These are phyloP conservation scores for Drosophila anomalata DNA, from an alignment of 2,888 invertebrate species.

Conservation along the genomic window DNA sequence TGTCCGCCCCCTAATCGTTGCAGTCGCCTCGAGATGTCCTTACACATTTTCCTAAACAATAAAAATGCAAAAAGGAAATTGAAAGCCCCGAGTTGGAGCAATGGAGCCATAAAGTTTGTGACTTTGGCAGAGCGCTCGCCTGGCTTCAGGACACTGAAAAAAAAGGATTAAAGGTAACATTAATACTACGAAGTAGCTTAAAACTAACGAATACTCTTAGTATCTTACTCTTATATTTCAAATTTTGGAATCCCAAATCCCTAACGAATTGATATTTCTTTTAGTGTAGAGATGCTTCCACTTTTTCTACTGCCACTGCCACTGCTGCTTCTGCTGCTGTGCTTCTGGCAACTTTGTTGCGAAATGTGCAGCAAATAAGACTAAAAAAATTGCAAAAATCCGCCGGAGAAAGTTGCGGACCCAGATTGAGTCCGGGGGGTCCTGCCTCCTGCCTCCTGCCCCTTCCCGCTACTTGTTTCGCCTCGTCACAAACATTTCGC, in stretches of 20 bases:
- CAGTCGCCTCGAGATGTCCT: constrained; percentile 49
- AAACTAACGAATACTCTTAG: neutral
- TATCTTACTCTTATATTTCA: neutral
- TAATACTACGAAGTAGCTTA: neutral
- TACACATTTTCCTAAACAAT: constrained; percentile 43
- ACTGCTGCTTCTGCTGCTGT: constrained; percentile 18
- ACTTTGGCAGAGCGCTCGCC: constrained; percentile 48
- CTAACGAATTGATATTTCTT: neutral
- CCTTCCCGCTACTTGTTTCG: constrained; percentile 34
- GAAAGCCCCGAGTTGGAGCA: constrained; percentile 54
- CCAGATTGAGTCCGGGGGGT: constrained; percentile 10
- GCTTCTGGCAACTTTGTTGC: constrained; percentile 58
- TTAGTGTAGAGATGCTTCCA: neutral
- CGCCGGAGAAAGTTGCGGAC: constrained; percentile 37
- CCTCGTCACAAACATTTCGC: constrained; percentile 68
- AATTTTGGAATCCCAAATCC: neutral
- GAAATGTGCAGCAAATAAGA: constrained; percentile 60
- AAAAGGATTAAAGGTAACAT: neutral
- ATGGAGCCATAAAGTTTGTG: constrained; percentile 54
- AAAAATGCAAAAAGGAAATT: constrained; percentile 59
- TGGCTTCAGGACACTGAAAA: constrained; percentile 1
- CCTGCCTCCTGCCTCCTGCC: neutral
- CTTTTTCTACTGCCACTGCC: constrained; percentile 14
- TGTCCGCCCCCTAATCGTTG: constrained; percentile 1
- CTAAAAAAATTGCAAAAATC: constrained; percentile 5